Base-by-base conservation (phyloP, 2,888 invertebrate species). In the Brachypterus glaber region DNA sequence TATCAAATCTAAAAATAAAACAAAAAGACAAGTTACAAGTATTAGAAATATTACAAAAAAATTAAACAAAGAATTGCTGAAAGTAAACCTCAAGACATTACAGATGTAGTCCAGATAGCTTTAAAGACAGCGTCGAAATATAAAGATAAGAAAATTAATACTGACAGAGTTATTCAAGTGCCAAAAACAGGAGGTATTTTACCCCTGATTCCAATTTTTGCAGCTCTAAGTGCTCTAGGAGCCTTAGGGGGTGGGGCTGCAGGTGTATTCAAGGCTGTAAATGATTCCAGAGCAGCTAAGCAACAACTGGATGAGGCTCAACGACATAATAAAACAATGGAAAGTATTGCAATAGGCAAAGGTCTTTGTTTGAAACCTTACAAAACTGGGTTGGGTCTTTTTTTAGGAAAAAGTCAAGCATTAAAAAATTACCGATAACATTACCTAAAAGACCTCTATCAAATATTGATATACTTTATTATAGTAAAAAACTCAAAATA, bases 281-380 rank as follows among this genome's bases (percentile, higher is more conserved):
- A 56, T 40, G 49, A 58, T 34, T 49, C 54, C 2, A 57, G 54
- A 45, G 39, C 43, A 35, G 59, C 60, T 9, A 49, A 52, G 48
- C 48, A 55, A 43, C 44, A 51, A 41, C 37, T 59, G 30, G 37
- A 48, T 29, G 59, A 64, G 45, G 47, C 44, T 26, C 38, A 49
- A 30, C 51, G 59, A 4, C 62, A 61, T 41, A 63, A 63, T 43
- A 39, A 51, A 47, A 44, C 46, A 4, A 61, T 63, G 56, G 62
- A 63, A 50, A 54, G 55, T 11, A 44, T 61, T 12, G 55, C 34
- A 15, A 14, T 17, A 35, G 35, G 35, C 4, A 55, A 52, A 39
- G 58, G 59, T 3, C 24, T 11, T 31, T 12, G 12, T 4, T 17
- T 12, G 1, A n/a, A n/a, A n/a, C n/a, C n/a, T n/a, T n/a, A n/a